A percentile compares a stretch with the other conserved stretches of the same genome.
These are phyloP conservation scores for Argyrosomus regius DNA, from an alignment of 2,797 vertebrate genomes.

Conservation along the genomic window DNA sequence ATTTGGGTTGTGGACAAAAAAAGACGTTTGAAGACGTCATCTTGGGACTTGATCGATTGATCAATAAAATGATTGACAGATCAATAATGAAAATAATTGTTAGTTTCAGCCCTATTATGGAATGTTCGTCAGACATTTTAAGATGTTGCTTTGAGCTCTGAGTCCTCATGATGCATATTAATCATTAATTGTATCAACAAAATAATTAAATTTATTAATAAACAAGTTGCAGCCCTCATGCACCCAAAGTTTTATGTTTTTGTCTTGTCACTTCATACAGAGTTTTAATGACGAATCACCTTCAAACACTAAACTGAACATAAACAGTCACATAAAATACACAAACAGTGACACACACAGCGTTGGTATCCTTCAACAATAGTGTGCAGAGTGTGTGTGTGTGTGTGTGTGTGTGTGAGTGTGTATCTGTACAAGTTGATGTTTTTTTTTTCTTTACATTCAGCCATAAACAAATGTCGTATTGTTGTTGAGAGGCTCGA, in stretches of 20 bases:
- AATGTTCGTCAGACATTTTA: too few relatives aligned
- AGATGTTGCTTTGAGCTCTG: too few relatives aligned
- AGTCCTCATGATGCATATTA: background rate
- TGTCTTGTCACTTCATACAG: background rate
- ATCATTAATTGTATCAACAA: too few relatives aligned
- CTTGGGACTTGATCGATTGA: too few relatives aligned
- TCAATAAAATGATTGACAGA: too few relatives aligned
- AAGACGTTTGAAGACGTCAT: too few relatives aligned
- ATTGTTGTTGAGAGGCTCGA: conserved; percentile 21
- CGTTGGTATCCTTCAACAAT: background rate
- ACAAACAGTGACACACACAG: background rate
- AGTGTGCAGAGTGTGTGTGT: conserved; percentile 5
- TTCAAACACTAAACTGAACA: background rate
- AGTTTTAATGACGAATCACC: background rate
- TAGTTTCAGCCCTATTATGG: too few relatives aligned
- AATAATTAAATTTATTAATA: too few relatives aligned
- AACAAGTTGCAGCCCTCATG: too few relatives aligned
- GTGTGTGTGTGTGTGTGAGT: conserved; percentile 1
- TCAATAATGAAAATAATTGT: too few relatives aligned
- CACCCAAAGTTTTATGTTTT: too few relatives aligned
- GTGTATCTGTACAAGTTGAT: background rate
- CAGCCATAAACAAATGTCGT: conserved; percentile 26
- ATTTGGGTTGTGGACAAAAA: too few relatives aligned
- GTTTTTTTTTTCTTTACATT: conserved; percentile 33
- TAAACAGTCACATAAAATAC: background rate